phyloP scores from a whole-genome alignment of 2,888 invertebrate species.

The Gasteruption jaculator region DNA sequence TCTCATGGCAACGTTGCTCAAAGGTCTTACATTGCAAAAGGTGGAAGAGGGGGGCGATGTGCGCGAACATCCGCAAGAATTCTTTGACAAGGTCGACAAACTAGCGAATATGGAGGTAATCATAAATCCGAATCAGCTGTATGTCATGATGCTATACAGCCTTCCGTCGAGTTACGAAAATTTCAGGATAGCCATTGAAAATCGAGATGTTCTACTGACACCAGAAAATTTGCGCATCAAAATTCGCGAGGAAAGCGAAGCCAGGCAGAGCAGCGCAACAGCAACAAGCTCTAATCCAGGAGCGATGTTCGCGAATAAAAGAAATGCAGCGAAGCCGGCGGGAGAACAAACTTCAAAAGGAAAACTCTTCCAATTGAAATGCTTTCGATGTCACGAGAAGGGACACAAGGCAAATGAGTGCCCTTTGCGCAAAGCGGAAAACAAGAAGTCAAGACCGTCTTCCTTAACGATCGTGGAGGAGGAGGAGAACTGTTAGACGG shows the following conservation, averaged over 20 bases:
- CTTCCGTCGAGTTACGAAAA: slow-evolving; percentile 17
- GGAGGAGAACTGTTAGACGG: background rate
- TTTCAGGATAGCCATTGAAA: slow-evolving; percentile 19
- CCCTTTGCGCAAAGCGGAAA: background rate
- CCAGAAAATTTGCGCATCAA: slow-evolving; percentile 16
- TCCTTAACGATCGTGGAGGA: background rate
- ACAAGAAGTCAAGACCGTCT: background rate
- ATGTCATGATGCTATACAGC: slow-evolving; percentile 17
- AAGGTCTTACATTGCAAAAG: slow-evolving; percentile 17
- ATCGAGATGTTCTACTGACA: slow-evolving; percentile 13
- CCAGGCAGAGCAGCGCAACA: too few relatives aligned
- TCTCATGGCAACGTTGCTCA: slow-evolving; percentile 16
- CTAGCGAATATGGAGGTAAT: slow-evolving; percentile 9
- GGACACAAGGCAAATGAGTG: slow-evolving; percentile 14
- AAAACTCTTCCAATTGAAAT: slow-evolving; percentile 8
- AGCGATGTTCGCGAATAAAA: slow-evolving; percentile 9
- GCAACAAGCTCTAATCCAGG: too few relatives aligned
- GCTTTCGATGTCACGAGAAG: slow-evolving; percentile 3
- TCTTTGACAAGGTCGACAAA: slow-evolving; percentile 7
- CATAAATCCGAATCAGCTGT: slow-evolving; percentile 10
- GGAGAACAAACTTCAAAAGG: background rate
- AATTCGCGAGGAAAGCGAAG: slow-evolving; percentile 12
- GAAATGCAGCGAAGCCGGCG: background rate
- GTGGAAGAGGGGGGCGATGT: slow-evolving; percentile 14
- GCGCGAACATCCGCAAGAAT: slow-evolving; percentile 6